Percentiles rank a stretch among this genome's conserved stretches.
These are phyloP conservation scores for Cyprinodon diabolis DNA, from an alignment of 2,797 vertebrate species.

Conservation along the genomic window DNA sequence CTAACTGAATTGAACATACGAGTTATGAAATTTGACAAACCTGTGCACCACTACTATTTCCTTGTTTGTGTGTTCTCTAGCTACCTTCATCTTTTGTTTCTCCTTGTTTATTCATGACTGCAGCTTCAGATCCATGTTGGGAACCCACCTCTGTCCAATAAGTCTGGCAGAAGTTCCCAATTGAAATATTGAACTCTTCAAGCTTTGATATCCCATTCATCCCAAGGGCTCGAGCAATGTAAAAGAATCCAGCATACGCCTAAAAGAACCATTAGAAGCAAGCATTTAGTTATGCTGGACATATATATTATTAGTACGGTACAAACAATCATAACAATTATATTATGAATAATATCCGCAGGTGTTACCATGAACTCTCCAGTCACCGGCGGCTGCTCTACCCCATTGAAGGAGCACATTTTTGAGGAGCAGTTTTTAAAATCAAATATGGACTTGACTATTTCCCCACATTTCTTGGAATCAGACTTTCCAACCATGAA, in stretches of 20 bases:
- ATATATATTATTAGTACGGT: neutral
- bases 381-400: slow-evolving; percentile 86
- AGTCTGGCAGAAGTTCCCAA: slow-evolving; percentile 82
- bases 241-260: slow-evolving; percentile 95
- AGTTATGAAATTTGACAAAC: too few species aligned
- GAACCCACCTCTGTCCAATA: slow-evolving; percentile 84
- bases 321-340: too few species aligned
- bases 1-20: too few species aligned
- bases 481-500: slow-evolving; percentile 81
- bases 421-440: slow-evolving; percentile 77
- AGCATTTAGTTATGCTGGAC: neutral
- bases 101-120: neutral
- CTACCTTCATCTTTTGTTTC: neutral
- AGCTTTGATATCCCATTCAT: slow-evolving; percentile 79
- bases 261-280: slow-evolving; percentile 51
- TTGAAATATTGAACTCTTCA: slow-evolving; percentile 79
- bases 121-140: neutral
- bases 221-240: slow-evolving; percentile 79
- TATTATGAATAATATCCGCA: neutral
- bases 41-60: too few species aligned
- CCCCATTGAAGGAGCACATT: slow-evolving; percentile 85
- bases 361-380: slow-evolving; percentile 88
- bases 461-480: slow-evolving; percentile 76
- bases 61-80: neutral
- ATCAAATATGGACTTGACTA: slow-evolving; percentile 86